Evolutionary conservation across 2,888 invertebrate species (phyloP), one percentile per base, ranked within the genome.

Genomic region (Vanessa cardui): DNA sequence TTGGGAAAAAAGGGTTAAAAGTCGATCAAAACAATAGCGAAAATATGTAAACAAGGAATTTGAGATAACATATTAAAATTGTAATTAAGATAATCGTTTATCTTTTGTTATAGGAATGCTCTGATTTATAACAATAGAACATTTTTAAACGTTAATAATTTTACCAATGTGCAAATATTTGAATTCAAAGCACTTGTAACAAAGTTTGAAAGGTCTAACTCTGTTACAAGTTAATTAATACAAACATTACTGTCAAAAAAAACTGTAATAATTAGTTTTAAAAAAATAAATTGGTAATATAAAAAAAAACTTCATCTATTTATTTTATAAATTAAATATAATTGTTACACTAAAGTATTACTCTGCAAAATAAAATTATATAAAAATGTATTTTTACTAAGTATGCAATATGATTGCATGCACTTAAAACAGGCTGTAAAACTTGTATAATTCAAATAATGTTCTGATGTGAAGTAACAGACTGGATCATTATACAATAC

Each of bases 41-140:
- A 21, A 44, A 15, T 52, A 49, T 31, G 50, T 64, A 64, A 64
- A 59, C 64, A 64, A 64, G 44, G n/a, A 16, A 31, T 31, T 18
- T 26, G 21, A 15, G 21, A 26, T 39, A 26, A 54, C 31, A 8
- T 54, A n/a, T 1, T 39, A 1, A 12, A 39, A 39, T 12, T 12
- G 12, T 39, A 39, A 12, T 39, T 39, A 39, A 12, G 39, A 39
- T n/a, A 15, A 31, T 54, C 16, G 16, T n/a, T 54, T 54, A 7
- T 26, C 52, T 52, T 26, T 52, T 26, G 31, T 31, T 54, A 15
- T 54, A 16, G 16, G n/a, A 31, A 31, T 16, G 3, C 9, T 39
- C 12, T 39, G 12, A 39, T 39, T 39, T 39, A 3, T 12, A 12
- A 39, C 39, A 39, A 39, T 12, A 39, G 39, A 39, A 3, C 39